Evolutionary conservation across 2,888 invertebrate species (phyloP).

Genomic region (Herminia tarsipennalis): DNA sequence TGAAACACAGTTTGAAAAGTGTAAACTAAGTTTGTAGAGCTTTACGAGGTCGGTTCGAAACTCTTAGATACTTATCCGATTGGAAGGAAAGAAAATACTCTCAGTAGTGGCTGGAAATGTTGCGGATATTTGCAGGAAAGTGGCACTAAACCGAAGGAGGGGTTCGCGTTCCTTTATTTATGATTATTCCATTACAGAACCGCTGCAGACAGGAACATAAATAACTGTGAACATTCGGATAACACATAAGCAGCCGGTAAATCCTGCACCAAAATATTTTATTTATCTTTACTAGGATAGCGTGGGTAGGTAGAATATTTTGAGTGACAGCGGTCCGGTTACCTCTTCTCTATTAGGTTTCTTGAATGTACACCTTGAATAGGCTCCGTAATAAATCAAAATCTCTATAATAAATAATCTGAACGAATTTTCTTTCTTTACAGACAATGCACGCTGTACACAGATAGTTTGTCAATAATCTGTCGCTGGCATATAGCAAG

Average conservation of each 20-base stretch:
- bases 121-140: conserved; percentile 23
- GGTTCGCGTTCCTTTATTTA: conserved; percentile 42
- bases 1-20: conserved; percentile 17
- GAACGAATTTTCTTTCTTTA: conserved; percentile 25
- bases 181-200: conserved; percentile 41
- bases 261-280: conserved; percentile 28
- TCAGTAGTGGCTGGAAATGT: conserved; percentile 18
- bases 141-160: conserved; percentile 28
- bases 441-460: conserved; percentile 34
- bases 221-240: conserved; percentile 42
- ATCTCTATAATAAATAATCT: conserved; percentile 11
- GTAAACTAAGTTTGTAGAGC: conserved; percentile 16
- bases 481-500: conserved; percentile 6
- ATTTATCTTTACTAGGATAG: conserved; percentile 15
- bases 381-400: conserved; percentile 5
- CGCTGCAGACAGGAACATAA: conserved; percentile 44
- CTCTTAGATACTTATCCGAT: conserved; percentile 25
- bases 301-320: conserved; percentile 14
- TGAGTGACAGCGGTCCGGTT: conserved; percentile 30
- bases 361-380: conserved; percentile 4
- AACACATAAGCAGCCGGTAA: conserved; percentile 39
- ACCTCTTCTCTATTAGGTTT: conserved; percentile 18
- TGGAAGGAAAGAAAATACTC: conserved; percentile 25
- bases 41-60: conserved; percentile 15
- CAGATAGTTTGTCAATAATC: conserved; percentile 19